Percentiles rank a stretch among this genome's conserved stretches.
Conservation (phyloP, 2,797 vertebrate genomes). For the Melanogrammus aeglefinus region DNA sequence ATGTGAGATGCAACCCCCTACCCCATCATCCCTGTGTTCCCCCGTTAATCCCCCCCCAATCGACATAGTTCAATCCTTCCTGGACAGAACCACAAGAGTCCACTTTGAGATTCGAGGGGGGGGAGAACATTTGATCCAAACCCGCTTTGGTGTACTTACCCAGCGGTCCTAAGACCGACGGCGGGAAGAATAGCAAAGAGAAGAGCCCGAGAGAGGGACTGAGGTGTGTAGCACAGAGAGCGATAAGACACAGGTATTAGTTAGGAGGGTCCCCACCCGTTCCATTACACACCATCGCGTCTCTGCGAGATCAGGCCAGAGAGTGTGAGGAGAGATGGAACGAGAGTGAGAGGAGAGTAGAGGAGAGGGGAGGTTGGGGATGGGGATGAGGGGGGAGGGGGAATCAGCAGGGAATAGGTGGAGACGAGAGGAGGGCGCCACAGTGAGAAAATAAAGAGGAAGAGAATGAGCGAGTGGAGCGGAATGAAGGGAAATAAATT, state of each 20-base stretch:
- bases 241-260: neutral
- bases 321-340: slow-evolving; percentile 1
- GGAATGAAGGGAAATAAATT: too few species aligned
- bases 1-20: neutral
- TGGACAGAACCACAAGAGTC: neutral
- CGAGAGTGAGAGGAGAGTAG: neutral
- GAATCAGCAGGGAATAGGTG: neutral
- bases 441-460: neutral
- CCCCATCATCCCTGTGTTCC: neutral
- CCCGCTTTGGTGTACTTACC: neutral
- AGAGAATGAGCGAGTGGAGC: neutral
- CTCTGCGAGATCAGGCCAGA: neutral
- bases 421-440: neutral
- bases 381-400: too few species aligned
- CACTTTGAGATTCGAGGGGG: neutral
- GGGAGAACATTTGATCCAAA: too few species aligned
- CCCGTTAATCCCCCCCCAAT: neutral
- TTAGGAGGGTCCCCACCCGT: neutral
- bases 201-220: neutral
- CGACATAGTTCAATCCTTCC: too few species aligned
- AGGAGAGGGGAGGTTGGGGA: too few species aligned
- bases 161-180: neutral
- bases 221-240: neutral
- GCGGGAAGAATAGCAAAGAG: neutral
- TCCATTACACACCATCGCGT: too few species aligned